These are phyloP conservation scores for Leptothorax acervorum DNA, from an alignment of 2,888 invertebrate species.

Conservation along the genomic window DNA sequence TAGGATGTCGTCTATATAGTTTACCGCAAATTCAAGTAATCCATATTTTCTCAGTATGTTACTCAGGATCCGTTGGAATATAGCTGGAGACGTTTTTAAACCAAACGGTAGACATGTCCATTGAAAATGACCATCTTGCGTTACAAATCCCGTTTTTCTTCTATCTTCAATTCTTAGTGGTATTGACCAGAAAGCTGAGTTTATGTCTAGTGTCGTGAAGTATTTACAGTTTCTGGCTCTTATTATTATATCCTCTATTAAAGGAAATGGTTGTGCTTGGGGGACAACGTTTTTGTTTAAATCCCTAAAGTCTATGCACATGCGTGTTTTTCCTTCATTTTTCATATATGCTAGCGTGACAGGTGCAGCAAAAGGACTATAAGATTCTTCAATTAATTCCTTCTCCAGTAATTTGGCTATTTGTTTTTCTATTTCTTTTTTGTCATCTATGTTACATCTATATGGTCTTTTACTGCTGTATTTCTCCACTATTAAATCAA, in stretches of 20 bases:
- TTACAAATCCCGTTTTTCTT: neutral
- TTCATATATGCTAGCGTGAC: conserved; percentile 5
- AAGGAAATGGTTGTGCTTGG: conserved; percentile 6
- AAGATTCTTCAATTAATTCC: conserved; percentile 9
- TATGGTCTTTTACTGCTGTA: conserved; percentile 10
- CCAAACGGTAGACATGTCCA: conserved; percentile 58
- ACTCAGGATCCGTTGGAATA: conserved; percentile 51
- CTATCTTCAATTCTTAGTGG: neutral
- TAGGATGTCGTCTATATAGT: conserved; percentile 43
- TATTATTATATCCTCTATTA: conserved; percentile 8
- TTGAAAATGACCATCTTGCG: neutral
- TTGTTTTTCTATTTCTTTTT: conserved; percentile 21
- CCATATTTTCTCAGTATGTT: conserved; percentile 48
- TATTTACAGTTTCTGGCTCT: neutral
- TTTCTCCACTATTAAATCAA: conserved; percentile 50
- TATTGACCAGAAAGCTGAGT: conserved; percentile 8
- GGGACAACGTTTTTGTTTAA: neutral
- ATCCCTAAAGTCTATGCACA: neutral
- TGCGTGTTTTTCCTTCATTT: conserved; percentile 14
- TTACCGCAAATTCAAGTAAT: conserved; percentile 27
- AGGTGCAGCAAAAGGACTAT: conserved; percentile 11
- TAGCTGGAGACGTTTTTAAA: conserved; percentile 60
- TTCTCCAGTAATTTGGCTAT: conserved; percentile 6
- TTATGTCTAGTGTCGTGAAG: neutral
- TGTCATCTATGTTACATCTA: neutral